These are phyloP conservation scores for Polylopha cassiicola DNA, from an alignment of 2,888 invertebrate genomes.

Conservation along the genomic window DNA sequence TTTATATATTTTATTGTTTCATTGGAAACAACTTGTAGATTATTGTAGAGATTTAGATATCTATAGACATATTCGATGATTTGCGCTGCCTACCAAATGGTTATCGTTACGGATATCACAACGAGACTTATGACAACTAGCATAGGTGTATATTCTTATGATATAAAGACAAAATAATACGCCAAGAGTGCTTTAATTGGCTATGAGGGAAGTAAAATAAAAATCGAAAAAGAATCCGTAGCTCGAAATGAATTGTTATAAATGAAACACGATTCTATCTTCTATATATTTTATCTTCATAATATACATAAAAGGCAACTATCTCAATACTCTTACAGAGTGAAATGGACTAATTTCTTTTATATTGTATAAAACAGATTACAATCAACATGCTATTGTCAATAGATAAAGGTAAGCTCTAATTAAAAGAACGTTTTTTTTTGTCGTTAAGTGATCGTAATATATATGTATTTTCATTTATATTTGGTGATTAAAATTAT, in stretches of 20 bases:
- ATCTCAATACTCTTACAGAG: slow-evolving; percentile 22
- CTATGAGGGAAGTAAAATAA: too few species aligned
- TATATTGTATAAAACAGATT: slow-evolving; percentile 19
- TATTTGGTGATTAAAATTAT: slow-evolving; percentile 34
- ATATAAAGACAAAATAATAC: too few species aligned
- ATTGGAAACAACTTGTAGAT: too few species aligned
- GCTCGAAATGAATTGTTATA: not conserved
- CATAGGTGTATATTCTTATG: too few species aligned
- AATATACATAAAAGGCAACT: slow-evolving; percentile 22
- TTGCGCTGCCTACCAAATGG: too few species aligned
- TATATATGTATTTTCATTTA: slow-evolving; percentile 31
- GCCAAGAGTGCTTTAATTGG: too few species aligned
- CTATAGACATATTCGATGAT: too few species aligned
- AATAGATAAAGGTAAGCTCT: slow-evolving; percentile 16
- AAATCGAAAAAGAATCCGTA: too few species aligned
- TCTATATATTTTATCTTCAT: slow-evolving; percentile 19
- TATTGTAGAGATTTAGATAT: too few species aligned
- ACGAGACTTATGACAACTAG: too few species aligned
- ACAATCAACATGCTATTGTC: slow-evolving; percentile 16
- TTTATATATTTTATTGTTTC: too few species aligned
- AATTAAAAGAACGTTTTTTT: slow-evolving; percentile 2
- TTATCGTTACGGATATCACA: too few species aligned
- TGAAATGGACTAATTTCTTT: slow-evolving; percentile 17
- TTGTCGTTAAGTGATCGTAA: slow-evolving; percentile 1
- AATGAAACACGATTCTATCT: not conserved